Percentiles rank a stretch among this genome's conserved stretches.
Conservation (phyloP, 1,140 invertebrate genomes). For the Heterodera schachtii region DNA sequence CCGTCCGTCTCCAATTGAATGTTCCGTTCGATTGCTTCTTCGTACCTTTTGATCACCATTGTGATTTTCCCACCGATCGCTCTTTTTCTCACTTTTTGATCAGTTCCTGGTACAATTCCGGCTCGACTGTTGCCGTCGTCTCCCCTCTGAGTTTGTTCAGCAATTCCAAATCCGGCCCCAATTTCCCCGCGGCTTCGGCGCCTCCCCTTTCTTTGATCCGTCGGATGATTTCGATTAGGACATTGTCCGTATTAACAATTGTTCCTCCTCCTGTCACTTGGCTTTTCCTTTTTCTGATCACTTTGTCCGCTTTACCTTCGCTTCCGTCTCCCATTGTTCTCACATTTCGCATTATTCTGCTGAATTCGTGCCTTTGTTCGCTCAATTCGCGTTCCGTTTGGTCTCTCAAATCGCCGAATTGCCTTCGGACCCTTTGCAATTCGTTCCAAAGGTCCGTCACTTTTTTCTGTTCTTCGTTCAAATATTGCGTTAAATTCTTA, state of each 20-base stretch:
- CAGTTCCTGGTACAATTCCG: conserved; percentile 61
- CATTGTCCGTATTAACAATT: conserved; percentile 47
- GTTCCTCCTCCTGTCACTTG: conserved; percentile 29
- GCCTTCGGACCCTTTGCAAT: conserved; percentile 61
- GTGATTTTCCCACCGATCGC: neutral
- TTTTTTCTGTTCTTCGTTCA: conserved; percentile 65
- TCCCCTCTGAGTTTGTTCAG: conserved; percentile 42
- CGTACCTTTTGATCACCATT: conserved; percentile 45
- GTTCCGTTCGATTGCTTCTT: conserved; percentile 64
- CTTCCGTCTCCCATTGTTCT: conserved; percentile 25
- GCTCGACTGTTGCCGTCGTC: conserved; percentile 38
- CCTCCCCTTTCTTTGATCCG: conserved; percentile 42
- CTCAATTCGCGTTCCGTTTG: conserved; percentile 58
- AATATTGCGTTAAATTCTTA: conserved; percentile 64
- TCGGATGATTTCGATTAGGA: conserved; percentile 51
- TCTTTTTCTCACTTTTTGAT: conserved; percentile 59
- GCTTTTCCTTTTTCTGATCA: neutral
- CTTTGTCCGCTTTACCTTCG: neutral
- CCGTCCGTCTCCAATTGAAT: conserved; percentile 64
- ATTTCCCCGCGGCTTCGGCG: conserved; percentile 22
- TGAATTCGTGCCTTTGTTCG: conserved; percentile 57
- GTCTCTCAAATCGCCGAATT: conserved; percentile 58
- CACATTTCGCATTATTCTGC: conserved; percentile 51
- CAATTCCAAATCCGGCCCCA: conserved; percentile 49
- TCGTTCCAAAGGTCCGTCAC: conserved; percentile 65